Percentiles rank a stretch among this genome's conserved stretches.
Evolutionary conservation across 64 coral and sea anemone genomes (phyloP).

Genomic region (Pocillopora damicornis): DNA sequence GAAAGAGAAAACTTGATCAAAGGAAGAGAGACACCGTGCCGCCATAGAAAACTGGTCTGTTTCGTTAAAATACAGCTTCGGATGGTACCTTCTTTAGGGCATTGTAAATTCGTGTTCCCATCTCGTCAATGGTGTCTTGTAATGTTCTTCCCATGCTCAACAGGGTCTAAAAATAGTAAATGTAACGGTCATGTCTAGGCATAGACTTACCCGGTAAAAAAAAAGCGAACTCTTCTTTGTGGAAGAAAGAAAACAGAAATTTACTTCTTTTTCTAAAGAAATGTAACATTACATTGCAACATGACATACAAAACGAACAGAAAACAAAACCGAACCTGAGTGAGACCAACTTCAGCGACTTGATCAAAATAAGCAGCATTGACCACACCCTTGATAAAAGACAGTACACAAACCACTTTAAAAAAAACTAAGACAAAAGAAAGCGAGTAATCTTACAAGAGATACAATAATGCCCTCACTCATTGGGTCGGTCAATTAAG

Average conservation of each 20-base stretch:
- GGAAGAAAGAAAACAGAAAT: too few relatives aligned
- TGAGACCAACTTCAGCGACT: slow-evolving; percentile 40
- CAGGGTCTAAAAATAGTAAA: background rate
- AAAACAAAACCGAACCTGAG: background rate
- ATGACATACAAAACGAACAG: background rate
- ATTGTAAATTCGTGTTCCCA: slow-evolving; percentile 47
- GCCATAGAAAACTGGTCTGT: background rate
- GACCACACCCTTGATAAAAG: background rate
- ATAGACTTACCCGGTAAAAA: too few relatives aligned
- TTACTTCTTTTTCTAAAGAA: background rate
- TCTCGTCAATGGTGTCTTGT: slow-evolving; percentile 29
- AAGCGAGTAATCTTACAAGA: background rate
- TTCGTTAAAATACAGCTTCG: background rate
- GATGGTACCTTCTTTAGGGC: slow-evolving; percentile 46
- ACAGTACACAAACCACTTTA: background rate
- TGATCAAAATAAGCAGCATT: slow-evolving; percentile 17
- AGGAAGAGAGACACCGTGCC: background rate
- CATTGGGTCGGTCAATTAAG: too few relatives aligned
- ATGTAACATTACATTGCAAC: background rate
- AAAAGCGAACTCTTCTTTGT: too few relatives aligned
- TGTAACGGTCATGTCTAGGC: background rate
- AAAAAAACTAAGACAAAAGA: background rate
- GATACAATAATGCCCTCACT: too few relatives aligned
- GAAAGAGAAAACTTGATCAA: background rate
- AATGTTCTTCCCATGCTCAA: slow-evolving; percentile 26